phyloP scores from a whole-genome alignment of 2,113 vertebrate species.

The Melanostigma gelatinosum region DNA sequence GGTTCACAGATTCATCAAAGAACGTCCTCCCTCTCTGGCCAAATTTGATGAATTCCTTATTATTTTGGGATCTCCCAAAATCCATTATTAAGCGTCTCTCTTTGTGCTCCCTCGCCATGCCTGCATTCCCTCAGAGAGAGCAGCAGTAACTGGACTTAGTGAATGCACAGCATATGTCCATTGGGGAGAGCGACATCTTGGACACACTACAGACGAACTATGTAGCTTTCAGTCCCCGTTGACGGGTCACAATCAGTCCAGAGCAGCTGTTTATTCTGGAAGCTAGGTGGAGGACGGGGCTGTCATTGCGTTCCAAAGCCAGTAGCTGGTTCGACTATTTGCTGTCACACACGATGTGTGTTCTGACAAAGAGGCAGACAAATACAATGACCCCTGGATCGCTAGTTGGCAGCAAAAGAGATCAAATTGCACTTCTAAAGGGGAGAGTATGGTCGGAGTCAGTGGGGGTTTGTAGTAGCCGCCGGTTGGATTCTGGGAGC shows the following conservation, averaged over 20 bases:
- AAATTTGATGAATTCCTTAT: constrained; percentile 45
- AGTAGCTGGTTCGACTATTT: constrained; percentile 64
- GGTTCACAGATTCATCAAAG: constrained; percentile 33
- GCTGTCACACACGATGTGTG: constrained; percentile 57
- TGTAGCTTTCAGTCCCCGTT: constrained; percentile 61
- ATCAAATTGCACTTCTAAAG: constrained; percentile 41
- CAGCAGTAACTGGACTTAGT: constrained; percentile 37
- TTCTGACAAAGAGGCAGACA: constrained; percentile 59
- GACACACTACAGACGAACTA: constrained; percentile 70
- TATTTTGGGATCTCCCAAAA: constrained; percentile 43
- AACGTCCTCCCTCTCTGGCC: constrained; percentile 23
- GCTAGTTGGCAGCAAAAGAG: constrained; percentile 24
- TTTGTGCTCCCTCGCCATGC: background rate
- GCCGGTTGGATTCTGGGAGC: background rate
- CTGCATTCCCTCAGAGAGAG: constrained; percentile 17
- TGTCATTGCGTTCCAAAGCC: constrained; percentile 74
- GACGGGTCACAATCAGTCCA: constrained; percentile 73
- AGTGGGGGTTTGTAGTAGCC: background rate
- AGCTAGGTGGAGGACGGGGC: constrained; percentile 49
- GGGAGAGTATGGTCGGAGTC: constrained; percentile 11
- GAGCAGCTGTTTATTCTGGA: constrained; percentile 80
- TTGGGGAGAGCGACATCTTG: constrained; percentile 62
- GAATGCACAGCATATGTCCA: constrained; percentile 41
- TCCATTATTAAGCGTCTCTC: constrained; percentile 40
- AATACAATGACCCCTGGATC: constrained; percentile 63